Evolutionary conservation across 2,113 vertebrate species (phyloP).

Genomic region (Misgurnus anguillicaudatus): DNA sequence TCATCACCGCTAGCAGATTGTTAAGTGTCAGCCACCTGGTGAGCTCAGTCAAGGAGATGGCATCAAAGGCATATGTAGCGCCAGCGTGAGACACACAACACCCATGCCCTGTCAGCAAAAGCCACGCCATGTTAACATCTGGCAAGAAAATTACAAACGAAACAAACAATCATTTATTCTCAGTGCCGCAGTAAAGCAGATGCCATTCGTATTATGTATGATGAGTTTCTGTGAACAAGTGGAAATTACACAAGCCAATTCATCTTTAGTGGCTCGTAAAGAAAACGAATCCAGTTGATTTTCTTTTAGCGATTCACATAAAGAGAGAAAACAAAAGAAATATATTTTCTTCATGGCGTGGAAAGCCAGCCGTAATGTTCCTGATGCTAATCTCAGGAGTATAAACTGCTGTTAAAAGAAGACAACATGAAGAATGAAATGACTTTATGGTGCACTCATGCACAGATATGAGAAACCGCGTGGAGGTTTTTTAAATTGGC

Average conservation of each 20-base stretch:
- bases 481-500: not conserved
- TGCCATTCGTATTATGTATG: constrained; percentile 33
- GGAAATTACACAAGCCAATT: constrained; percentile 35
- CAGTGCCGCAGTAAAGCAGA: constrained; percentile 32
- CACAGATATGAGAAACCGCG: not conserved
- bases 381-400: not conserved
- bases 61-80: constrained; percentile 63
- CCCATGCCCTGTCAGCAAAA: constrained; percentile 52
- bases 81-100: constrained; percentile 56
- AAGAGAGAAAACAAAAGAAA: constrained; percentile 18
- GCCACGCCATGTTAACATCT: constrained; percentile 56
- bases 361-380: not conserved
- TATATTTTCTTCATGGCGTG: not conserved
- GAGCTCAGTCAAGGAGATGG: constrained; percentile 59
- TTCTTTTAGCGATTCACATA: not conserved
- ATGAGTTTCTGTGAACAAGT: constrained; percentile 43
- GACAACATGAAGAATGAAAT: not conserved
- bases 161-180: constrained; percentile 44
- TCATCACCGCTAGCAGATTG: constrained; percentile 60
- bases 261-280: constrained; percentile 37
- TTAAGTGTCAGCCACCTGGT: constrained; percentile 63
- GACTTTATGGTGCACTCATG: not conserved
- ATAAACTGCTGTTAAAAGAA: not conserved
- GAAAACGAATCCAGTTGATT: constrained; percentile 25
- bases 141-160: constrained; percentile 40